Conservation (phyloP, 2,888 invertebrate genomes). For the Protodeltote pygarga region DNA sequence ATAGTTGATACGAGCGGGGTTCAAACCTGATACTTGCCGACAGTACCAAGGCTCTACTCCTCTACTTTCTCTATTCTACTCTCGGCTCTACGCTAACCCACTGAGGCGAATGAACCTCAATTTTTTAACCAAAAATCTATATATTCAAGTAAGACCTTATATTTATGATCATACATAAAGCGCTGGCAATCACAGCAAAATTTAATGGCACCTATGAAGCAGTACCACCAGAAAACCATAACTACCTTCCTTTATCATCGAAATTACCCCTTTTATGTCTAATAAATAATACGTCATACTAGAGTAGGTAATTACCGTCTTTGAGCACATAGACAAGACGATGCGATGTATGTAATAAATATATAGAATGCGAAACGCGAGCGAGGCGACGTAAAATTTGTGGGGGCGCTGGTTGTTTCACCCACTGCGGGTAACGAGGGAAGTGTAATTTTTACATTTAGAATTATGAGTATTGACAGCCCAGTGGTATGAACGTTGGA, state of each 20-base stretch:
- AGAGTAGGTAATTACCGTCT: conserved; percentile 48
- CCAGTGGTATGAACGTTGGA: too few relatives aligned
- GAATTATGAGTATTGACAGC: conserved; percentile 41
- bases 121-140: too few relatives aligned
- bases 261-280: conserved; percentile 15
- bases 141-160: too few relatives aligned
- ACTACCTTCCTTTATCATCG: not conserved
- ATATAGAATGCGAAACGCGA: conserved; percentile 64
- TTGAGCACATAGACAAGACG: conserved; percentile 50
- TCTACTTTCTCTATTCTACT: too few relatives aligned
- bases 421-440: conserved; percentile 37
- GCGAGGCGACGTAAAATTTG: conserved; percentile 76
- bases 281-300: conserved; percentile 38
- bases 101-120: too few relatives aligned
- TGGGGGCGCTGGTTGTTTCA: conserved; percentile 58
- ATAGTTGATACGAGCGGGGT: too few relatives aligned
- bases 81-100: too few relatives aligned
- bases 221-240: not conserved
- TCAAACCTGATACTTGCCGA: too few relatives aligned
- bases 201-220: too few relatives aligned
- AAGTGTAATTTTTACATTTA: conserved; percentile 43
- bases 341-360: conserved; percentile 66
- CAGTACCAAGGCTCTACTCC: too few relatives aligned
- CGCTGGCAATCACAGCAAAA: too few relatives aligned
- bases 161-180: too few relatives aligned